phyloP scores from a whole-genome alignment of 2,113 vertebrate species.

The Phocoena sinus region DNA sequence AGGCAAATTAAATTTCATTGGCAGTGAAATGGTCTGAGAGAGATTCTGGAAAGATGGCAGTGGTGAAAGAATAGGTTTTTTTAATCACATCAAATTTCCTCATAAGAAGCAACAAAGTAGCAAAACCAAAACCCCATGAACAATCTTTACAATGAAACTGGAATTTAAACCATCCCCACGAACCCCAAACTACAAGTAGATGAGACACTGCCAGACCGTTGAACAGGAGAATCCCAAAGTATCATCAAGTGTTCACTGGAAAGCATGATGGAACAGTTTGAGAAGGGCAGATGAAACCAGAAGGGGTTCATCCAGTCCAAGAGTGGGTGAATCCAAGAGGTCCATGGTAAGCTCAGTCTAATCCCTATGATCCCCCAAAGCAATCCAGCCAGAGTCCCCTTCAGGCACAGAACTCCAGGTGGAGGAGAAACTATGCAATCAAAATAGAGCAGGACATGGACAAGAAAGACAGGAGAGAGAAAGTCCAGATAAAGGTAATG shows the following conservation, averaged over 20 bases:
- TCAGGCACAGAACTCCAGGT: background rate
- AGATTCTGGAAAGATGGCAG: background rate
- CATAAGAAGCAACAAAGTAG: background rate
- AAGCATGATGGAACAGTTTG: background rate
- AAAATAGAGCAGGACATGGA: background rate
- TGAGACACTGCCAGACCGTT: no score
- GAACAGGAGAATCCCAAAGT: background rate
- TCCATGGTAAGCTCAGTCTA: background rate
- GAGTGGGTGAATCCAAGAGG: accelerated
- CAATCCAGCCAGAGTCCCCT: background rate
- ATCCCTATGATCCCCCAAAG: background rate
- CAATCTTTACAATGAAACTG: background rate
- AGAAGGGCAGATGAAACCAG: background rate
- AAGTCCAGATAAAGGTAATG: background rate
- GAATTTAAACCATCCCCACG: background rate
- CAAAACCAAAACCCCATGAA: background rate
- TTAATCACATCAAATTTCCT: background rate
- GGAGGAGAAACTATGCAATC: background rate
- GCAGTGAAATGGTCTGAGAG: background rate
- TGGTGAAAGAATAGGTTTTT: background rate
- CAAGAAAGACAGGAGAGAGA: background rate
- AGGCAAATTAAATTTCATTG: background rate
- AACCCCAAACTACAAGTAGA: background rate
- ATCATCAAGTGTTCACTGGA: accelerated
- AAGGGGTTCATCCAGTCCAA: accelerated